A percentile compares a stretch with the other conserved stretches of the same genome.
phyloP scores from a whole-genome alignment of 2,797 vertebrate species.

The Clangula hyemalis region DNA sequence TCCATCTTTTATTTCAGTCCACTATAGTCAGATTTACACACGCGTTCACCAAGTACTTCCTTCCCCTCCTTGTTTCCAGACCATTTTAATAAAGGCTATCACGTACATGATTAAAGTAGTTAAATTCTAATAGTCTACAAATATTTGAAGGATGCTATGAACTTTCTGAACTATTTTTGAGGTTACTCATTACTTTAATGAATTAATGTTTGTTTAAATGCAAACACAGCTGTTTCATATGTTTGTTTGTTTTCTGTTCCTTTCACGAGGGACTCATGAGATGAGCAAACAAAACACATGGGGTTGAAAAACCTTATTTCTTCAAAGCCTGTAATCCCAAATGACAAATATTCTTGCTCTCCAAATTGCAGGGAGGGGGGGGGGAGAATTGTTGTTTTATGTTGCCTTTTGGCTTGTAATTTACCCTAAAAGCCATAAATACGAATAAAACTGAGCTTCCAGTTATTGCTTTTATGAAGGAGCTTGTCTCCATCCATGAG shows the following conservation, averaged over 20 bases:
- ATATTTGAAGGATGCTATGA: slow-evolving; percentile 21
- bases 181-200: slow-evolving; percentile 54
- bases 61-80: neutral
- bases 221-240: slow-evolving; percentile 41
- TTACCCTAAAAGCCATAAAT: neutral
- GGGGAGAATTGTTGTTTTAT: neutral
- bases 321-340: neutral
- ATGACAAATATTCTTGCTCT: neutral
- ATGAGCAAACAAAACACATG: neutral
- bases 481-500: neutral
- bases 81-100: neutral
- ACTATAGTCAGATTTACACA: neutral
- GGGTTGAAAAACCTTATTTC: neutral
- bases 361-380: neutral
- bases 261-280: neutral
- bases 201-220: slow-evolving; percentile 63
- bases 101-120: neutral
- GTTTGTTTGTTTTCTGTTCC: slow-evolving; percentile 26
- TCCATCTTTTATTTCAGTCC: neutral
- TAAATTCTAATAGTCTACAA: slow-evolving; percentile 41
- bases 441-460: neutral
- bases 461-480: neutral
- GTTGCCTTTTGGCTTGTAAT: neutral
- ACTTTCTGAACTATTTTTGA: neutral
- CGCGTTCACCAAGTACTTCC: neutral